Evolutionary conservation across 2,113 vertebrate genomes (phyloP).

Genomic region (Petrocephalus microphthalmus): DNA sequence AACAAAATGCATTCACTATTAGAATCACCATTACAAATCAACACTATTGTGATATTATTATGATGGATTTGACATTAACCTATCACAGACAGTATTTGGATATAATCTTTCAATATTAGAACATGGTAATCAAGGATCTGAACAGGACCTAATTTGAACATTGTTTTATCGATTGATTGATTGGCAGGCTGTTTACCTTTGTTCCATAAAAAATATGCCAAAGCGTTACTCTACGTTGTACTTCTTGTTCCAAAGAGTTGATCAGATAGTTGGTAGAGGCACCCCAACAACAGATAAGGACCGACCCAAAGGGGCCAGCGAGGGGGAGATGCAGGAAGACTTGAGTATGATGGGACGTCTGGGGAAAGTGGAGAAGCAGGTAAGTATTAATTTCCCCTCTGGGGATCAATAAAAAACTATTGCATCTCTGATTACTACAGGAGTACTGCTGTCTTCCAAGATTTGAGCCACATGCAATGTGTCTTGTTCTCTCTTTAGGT

Average conservation of each 20-base stretch:
- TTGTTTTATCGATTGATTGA: background rate
- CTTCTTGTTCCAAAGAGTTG: constrained; percentile 64
- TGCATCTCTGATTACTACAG: background rate
- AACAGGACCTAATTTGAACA: background rate
- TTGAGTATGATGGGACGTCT: constrained; percentile 98
- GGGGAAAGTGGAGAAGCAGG: constrained; percentile 96
- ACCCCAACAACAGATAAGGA: constrained; percentile 85
- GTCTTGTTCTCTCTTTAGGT: constrained; percentile 61
- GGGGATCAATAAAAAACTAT: background rate
- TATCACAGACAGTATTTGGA: background rate
- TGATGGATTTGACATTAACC: background rate
- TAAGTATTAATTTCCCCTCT: constrained; percentile 35
- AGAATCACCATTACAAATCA: background rate
- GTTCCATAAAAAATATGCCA: background rate
- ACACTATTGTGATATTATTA: background rate
- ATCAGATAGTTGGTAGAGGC: constrained; percentile 94
- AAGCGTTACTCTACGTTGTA: constrained; percentile 27
- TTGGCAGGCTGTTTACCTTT: background rate
- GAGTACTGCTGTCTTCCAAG: background rate
- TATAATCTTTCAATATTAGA: background rate
- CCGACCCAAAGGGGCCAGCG: constrained; percentile 75
- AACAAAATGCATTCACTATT: background rate
- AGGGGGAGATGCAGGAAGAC: constrained; percentile 80
- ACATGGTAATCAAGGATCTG: background rate
- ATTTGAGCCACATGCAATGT: background rate